Evolutionary conservation across 2,113 vertebrate genomes (phyloP).

Genomic region (Rhegmatorhina hoffmannsi): DNA sequence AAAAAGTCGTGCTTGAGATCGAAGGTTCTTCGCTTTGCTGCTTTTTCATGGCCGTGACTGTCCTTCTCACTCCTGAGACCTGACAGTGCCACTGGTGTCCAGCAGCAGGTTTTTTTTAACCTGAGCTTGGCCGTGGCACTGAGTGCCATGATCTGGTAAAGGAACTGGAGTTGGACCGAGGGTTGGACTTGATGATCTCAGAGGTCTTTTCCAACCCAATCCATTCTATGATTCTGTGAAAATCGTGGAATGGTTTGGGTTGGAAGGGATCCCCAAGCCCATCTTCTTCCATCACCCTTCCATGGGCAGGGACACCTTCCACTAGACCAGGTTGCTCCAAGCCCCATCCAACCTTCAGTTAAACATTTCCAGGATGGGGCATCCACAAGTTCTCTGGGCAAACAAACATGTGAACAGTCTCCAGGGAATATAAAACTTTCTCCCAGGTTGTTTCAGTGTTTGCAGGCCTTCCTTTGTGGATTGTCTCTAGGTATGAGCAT

Average conservation of each 20-base stretch:
- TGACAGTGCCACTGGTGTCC: not conserved
- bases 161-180: no score
- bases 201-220: no score
- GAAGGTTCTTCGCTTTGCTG: not conserved
- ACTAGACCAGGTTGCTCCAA: accelerated
- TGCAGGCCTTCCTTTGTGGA: not conserved
- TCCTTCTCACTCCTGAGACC: accelerated
- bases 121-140: no score
- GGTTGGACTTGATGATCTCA: no score
- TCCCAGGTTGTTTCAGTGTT: accelerated
- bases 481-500: accelerated
- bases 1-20: not conserved
- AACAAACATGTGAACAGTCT: accelerated
- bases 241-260: not conserved
- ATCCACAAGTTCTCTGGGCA: not conserved
- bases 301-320: not conserved
- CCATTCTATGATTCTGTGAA: no score
- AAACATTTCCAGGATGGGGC: not conserved
- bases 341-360: not conserved
- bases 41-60: accelerated
- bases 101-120: not conserved
- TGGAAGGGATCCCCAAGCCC: not conserved
- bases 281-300: not conserved
- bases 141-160: no score
- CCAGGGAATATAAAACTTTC: accelerated